Evolutionary conservation across 2,797 vertebrate species (phyloP).

Genomic region (Pseudochirops corinnae): DNA sequence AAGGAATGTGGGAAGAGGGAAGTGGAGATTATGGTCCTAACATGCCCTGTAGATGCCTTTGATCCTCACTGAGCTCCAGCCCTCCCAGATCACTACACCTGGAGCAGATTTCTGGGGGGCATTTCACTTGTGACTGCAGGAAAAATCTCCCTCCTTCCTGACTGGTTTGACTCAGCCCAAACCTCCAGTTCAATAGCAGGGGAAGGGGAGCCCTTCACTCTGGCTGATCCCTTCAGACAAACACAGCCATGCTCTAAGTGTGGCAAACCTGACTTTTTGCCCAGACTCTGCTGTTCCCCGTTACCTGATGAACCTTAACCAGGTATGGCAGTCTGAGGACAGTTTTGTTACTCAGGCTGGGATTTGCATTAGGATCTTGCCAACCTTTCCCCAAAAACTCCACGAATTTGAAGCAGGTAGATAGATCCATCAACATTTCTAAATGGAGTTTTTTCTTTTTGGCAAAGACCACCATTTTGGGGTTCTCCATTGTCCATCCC

Average conservation of each 20-base stretch:
- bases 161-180: neutral
- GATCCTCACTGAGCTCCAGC: neutral
- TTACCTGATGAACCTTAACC: neutral
- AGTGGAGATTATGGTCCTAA: neutral
- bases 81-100: neutral
- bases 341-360: neutral
- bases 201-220: neutral
- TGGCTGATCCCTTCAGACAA: neutral
- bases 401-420: neutral
- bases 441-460: no score
- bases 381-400: neutral
- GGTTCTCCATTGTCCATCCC: neutral
- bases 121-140: neutral
- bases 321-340: neutral
- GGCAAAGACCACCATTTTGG: neutral
- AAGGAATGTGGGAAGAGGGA: neutral
- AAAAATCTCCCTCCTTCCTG: neutral
- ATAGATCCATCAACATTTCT: neutral
- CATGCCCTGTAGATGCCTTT: neutral
- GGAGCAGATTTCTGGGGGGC: neutral
- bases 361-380: neutral
- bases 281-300: no score
- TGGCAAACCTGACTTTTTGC: neutral
- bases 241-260: neutral
- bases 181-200: neutral